Evolutionary conservation across 2,113 vertebrate species (phyloP).

Genomic region (Callospermophilus lateralis): DNA sequence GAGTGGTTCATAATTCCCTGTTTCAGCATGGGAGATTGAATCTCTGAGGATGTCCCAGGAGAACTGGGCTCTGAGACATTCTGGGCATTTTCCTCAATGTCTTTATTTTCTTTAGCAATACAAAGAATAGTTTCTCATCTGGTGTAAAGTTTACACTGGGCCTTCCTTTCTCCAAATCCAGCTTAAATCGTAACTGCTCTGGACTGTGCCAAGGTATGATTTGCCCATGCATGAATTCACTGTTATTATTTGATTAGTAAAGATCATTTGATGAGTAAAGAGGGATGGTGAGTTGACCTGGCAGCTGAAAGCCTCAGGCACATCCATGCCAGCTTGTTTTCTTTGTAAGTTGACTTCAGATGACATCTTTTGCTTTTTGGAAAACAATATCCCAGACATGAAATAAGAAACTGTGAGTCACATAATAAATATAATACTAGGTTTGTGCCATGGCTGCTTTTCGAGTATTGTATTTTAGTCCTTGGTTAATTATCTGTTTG

Average conservation of each 20-base stretch:
- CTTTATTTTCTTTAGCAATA: neutral
- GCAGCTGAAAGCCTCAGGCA: neutral
- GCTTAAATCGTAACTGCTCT: neutral
- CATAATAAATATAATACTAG: conserved; percentile 76
- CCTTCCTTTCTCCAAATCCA: neutral
- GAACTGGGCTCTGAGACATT: neutral
- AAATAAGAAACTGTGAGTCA: conserved; percentile 78
- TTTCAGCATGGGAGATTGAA: neutral
- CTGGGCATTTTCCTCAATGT: neutral
- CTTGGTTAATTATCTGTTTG: conserved; percentile 79
- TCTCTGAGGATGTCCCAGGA: neutral
- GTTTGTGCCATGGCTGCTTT: conserved; percentile 55
- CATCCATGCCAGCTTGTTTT: neutral
- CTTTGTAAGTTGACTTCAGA: conserved; percentile 14
- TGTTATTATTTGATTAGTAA: neutral
- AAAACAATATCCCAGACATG: conserved; percentile 75
- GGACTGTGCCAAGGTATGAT: neutral
- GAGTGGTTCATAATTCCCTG: neutral
- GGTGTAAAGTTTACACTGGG: neutral
- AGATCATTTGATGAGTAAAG: neutral
- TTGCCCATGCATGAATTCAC: neutral
- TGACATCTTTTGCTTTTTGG: conserved; percentile 68
- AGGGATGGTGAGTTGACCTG: neutral
- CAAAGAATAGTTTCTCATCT: neutral
- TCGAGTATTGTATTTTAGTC: conserved; percentile 70